Evolutionary conservation across 2,113 vertebrate genomes (phyloP), one percentile per base, ranked within the genome.

Genomic region (Lates calcarifer): DNA sequence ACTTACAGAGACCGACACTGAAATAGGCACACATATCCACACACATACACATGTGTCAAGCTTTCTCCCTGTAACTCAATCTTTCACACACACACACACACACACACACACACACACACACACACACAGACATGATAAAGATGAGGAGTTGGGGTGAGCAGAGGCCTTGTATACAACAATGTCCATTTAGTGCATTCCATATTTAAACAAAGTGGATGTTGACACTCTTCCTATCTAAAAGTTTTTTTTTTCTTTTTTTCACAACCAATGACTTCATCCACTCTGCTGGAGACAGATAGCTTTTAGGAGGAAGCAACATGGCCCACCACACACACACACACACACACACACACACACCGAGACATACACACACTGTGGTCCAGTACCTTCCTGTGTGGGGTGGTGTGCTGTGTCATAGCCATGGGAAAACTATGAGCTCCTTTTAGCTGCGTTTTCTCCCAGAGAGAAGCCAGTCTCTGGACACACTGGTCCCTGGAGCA

Each of bases 301-400:
- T 82, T 68, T 76, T 62, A 63, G 22, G n/a, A 74, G 49, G 41
- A 77, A 62, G 26, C 51, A 58, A 29, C 41, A 64, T 4, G 31
- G 17, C 11, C 1, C 10, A 66, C 60, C 58, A 39, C 33, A 8
- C 14, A 41, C 72, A 70, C n/a, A 22, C 22, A 51, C 26, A 13
- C 26, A 15, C 9, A 31, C 49, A 39, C n/a, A 11, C 31, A 24
- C 58, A 35, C 26, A 53, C 29, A 37, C 14, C 68, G 26, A 35
- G 4, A 43, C 66, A 62, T 26, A 47, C n/a, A 74, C 24, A 76
- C 63, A 68, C 24, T 18, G 14, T 55, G 31, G n/a, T 51, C 18
- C 65, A 51, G 47, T 93, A 99, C 97, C 97, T 98, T 98, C 77
- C 96, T 96, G 72, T 94, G 96, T 1, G 95, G 97, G 79, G 97